phyloP scores from a whole-genome alignment of 2,113 vertebrate species.

The Canis aureus region DNA sequence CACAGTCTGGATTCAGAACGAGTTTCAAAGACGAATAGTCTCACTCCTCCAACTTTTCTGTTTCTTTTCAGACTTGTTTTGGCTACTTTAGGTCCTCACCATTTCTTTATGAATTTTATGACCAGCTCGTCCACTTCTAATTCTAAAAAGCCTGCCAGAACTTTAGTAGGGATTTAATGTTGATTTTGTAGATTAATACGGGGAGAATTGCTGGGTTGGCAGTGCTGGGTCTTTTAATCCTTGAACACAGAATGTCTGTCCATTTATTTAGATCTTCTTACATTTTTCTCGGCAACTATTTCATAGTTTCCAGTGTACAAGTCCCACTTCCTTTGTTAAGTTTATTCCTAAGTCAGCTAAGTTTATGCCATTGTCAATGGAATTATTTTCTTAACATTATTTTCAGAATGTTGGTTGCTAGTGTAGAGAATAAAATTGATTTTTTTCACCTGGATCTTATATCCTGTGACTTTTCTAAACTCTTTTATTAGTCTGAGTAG shows the following conservation, averaged over 20 bases:
- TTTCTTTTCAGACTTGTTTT: neutral
- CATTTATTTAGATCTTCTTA: neutral
- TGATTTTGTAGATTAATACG: neutral
- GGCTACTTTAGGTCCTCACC: neutral
- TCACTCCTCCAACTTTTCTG: neutral
- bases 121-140: neutral
- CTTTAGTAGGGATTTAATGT: neutral
- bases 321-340: neutral
- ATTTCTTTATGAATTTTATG: neutral
- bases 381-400: constrained; percentile 19
- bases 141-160: neutral
- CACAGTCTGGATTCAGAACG: neutral
- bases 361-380: neutral
- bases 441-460: neutral
- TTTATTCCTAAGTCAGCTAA: neutral
- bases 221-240: neutral
- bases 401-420: neutral
- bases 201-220: neutral
- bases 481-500: neutral
- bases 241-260: neutral
- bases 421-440: neutral
- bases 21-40: neutral
- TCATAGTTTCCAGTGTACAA: neutral
- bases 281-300: neutral
- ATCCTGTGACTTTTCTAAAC: neutral